phyloP scores from a whole-genome alignment of 2,797 vertebrate genomes.

The Bryconaethiops microstoma region DNA sequence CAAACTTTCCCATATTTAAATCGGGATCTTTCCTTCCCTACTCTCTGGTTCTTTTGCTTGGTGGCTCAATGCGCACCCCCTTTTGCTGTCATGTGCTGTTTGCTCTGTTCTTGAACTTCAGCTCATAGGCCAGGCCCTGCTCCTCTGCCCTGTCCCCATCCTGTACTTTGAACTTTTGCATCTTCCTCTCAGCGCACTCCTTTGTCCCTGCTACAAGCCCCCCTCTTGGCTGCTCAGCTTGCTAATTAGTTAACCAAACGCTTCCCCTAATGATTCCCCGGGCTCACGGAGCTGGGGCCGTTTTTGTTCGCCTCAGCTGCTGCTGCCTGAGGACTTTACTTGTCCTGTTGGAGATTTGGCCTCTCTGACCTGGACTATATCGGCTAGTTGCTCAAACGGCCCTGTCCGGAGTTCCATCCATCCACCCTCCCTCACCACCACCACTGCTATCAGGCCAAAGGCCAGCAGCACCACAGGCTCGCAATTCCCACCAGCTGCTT shows the following conservation, averaged over 20 bases:
- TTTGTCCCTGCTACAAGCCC: conserved; percentile 74
- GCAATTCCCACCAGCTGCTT: conserved; percentile 95
- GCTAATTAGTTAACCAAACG: conserved; percentile 99
- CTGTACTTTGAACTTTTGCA: conserved; percentile 83
- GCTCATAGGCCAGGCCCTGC: conserved; percentile 71
- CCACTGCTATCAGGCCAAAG: conserved; percentile 88
- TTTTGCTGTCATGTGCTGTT: conserved; percentile 86
- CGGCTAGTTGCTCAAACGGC: conserved; percentile 79
- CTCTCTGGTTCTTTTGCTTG: conserved; percentile 57
- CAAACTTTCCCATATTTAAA: conserved; percentile 96
- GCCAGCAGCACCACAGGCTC: conserved; percentile 84
- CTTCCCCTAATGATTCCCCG: conserved; percentile 85
- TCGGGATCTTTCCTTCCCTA: conserved; percentile 71
- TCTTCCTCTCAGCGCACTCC: conserved; percentile 71
- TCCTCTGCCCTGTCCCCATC: conserved; percentile 78
- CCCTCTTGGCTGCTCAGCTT: conserved; percentile 89
- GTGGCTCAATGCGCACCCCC: conserved; percentile 69
- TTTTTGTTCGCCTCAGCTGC: conserved; percentile 86
- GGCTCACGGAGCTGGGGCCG: conserved; percentile 79
- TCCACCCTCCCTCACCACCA: conserved; percentile 12
- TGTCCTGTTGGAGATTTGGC: conserved; percentile 88
- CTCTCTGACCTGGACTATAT: conserved; percentile 91
- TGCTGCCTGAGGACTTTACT: conserved; percentile 72
- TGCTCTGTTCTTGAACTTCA: conserved; percentile 99
- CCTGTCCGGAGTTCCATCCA: conserved; percentile 84